These are phyloP conservation scores for Melanaphis sacchari DNA, from an alignment of 1,140 invertebrate species.

Conservation along the genomic window DNA sequence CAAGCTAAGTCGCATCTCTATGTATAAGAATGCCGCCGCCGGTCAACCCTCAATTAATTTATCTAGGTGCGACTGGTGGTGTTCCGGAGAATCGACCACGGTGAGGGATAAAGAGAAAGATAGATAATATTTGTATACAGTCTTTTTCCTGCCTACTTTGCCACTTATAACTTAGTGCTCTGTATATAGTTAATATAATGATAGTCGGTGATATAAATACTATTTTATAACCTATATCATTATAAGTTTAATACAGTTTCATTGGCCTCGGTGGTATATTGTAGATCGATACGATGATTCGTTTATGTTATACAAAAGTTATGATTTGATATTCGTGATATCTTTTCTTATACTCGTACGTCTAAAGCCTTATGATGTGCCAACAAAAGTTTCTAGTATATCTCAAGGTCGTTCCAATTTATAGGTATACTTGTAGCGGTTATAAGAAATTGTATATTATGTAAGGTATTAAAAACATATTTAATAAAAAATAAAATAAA, in stretches of 20 bases:
- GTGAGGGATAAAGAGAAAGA: neutral
- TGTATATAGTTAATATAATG: neutral
- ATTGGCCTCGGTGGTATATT: neutral
- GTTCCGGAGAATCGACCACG: neutral
- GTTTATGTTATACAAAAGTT: neutral
- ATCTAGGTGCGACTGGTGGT: neutral
- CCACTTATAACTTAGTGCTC: neutral
- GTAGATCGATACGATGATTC: neutral
- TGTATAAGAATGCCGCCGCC: neutral
- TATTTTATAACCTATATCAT: neutral
- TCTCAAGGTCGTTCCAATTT: neutral
- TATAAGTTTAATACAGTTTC: neutral
- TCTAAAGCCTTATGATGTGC: neutral
- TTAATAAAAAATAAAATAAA: neutral
- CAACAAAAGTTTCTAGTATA: neutral
- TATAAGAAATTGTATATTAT: neutral
- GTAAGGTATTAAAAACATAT: neutral
- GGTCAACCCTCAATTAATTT: conserved; percentile 49
- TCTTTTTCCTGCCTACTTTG: neutral
- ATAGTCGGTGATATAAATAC: neutral
- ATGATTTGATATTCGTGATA: neutral
- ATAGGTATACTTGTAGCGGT: neutral
- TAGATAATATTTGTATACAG: neutral
- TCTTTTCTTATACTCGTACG: too few relatives aligned
- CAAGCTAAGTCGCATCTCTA: neutral